Evolutionary conservation across 1,140 invertebrate species (phyloP).

Genomic region (Yoshiicerus persimilis): DNA sequence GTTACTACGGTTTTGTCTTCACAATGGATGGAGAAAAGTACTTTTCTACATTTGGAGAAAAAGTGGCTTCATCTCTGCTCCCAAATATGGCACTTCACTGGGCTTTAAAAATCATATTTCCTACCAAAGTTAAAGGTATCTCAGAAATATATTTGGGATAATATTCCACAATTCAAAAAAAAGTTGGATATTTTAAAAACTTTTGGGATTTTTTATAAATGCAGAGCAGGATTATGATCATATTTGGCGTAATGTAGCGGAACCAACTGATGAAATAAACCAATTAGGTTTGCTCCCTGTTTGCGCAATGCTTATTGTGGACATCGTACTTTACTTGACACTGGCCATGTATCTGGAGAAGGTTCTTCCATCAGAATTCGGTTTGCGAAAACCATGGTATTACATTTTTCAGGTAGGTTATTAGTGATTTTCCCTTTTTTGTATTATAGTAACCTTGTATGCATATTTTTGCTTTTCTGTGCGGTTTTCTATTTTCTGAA

Average conservation of each 20-base stretch:
- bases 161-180: too few relatives aligned
- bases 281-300: conserved; percentile 52
- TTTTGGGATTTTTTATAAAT: too few relatives aligned
- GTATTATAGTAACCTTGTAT: too few relatives aligned
- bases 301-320: conserved; percentile 62
- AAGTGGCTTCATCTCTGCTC: conserved; percentile 63
- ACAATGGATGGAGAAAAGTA: conserved; percentile 64
- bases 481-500: too few relatives aligned
- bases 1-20: conserved; percentile 67
- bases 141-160: too few relatives aligned
- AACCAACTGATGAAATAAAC: conserved; percentile 30
- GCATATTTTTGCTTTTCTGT: too few relatives aligned
- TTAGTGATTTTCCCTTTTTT: too few relatives aligned
- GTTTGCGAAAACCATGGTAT: conserved; percentile 57
- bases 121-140: too few relatives aligned
- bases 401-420: conserved; percentile 51
- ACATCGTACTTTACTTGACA: conserved; percentile 65
- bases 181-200: too few relatives aligned
- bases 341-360: conserved; percentile 63
- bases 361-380: conserved; percentile 49
- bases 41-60: conserved; percentile 53
- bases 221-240: conserved; percentile 53
- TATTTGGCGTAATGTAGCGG: conserved; percentile 58
- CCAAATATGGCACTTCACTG: conserved; percentile 76
- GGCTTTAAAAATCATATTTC: conserved; percentile 63